phyloP scores from a whole-genome alignment of 2,888 invertebrate species.

The Labia minor region DNA sequence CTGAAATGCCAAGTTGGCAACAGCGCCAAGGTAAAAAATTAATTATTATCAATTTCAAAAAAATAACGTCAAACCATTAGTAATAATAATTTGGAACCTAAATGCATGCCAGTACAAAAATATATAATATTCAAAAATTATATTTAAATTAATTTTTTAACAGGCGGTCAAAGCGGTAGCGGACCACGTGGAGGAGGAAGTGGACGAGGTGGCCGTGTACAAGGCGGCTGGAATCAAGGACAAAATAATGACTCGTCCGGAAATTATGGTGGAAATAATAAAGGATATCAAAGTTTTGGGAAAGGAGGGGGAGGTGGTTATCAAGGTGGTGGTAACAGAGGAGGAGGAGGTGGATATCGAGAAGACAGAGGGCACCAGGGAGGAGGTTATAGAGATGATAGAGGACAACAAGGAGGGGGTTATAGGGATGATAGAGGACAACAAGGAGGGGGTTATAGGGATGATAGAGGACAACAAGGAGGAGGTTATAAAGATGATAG shows the following conservation, averaged over 20 bases:
- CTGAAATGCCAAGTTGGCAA: slow-evolving; percentile 95
- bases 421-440: slow-evolving; percentile 23
- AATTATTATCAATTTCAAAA: neutral
- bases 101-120: neutral
- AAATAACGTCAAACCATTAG: neutral
- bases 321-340: slow-evolving; percentile 19
- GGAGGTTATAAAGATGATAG: slow-evolving; percentile 29
- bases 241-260: slow-evolving; percentile 27
- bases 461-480: slow-evolving; percentile 22
- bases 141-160: neutral
- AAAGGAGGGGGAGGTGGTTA: slow-evolving; percentile 20
- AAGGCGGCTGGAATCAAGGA: slow-evolving; percentile 38
- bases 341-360: slow-evolving; percentile 19
- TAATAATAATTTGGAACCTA: too few relatives aligned
- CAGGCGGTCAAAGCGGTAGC: slow-evolving; percentile 28
- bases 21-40: slow-evolving; percentile 37
- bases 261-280: slow-evolving; percentile 26
- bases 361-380: slow-evolving; percentile 20
- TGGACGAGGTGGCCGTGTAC: slow-evolving; percentile 35
- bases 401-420: slow-evolving; percentile 26
- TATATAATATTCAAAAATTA: neutral
- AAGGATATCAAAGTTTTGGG: slow-evolving; percentile 25
- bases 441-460: slow-evolving; percentile 25
- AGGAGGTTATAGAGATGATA: slow-evolving; percentile 31
- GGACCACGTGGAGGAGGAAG: slow-evolving; percentile 29